Evolutionary conservation across 2,797 vertebrate genomes (phyloP).

Genomic region (Microchirus variegatus): DNA sequence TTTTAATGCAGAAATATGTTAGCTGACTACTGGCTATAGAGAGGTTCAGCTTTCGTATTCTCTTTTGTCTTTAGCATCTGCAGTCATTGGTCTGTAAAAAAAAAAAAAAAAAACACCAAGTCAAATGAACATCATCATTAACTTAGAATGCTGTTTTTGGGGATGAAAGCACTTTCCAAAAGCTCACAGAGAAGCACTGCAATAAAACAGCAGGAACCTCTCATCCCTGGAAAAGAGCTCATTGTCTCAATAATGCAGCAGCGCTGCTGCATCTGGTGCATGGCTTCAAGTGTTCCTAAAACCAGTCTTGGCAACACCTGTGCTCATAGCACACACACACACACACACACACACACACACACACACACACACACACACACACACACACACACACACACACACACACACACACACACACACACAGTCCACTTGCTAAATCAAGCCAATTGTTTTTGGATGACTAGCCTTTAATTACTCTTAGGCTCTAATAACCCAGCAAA

Average conservation of each 20-base stretch:
- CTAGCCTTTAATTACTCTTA: slow-evolving; percentile 49
- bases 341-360: slow-evolving; percentile 4
- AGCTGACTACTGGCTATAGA: too few species aligned
- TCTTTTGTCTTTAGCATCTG: too few species aligned
- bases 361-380: slow-evolving; percentile 12
- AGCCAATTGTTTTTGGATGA: slow-evolving; percentile 42
- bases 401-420: slow-evolving; percentile 7
- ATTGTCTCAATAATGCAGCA: slow-evolving; percentile 53
- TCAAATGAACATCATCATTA: too few species aligned
- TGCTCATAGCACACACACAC: slow-evolving; percentile 3
- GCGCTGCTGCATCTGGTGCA: slow-evolving; percentile 38
- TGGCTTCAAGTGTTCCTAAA: slow-evolving; percentile 44
- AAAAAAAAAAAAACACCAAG: too few species aligned
- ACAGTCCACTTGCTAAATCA: slow-evolving; percentile 26
- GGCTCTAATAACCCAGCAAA: slow-evolving; percentile 44
- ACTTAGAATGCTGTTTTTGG: not conserved
- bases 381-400: slow-evolving; percentile 7
- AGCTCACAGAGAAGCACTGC: slow-evolving; percentile 5
- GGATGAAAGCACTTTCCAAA: not conserved
- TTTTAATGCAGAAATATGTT: too few species aligned
- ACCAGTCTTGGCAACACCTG: slow-evolving; percentile 40
- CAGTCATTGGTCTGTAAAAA: too few species aligned
- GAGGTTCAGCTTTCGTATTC: too few species aligned
- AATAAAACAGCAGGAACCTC: slow-evolving; percentile 28
- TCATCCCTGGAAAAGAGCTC: slow-evolving; percentile 35